Conservation (phyloP, 2,113 vertebrate genomes). For the Sardina pilchardus region DNA sequence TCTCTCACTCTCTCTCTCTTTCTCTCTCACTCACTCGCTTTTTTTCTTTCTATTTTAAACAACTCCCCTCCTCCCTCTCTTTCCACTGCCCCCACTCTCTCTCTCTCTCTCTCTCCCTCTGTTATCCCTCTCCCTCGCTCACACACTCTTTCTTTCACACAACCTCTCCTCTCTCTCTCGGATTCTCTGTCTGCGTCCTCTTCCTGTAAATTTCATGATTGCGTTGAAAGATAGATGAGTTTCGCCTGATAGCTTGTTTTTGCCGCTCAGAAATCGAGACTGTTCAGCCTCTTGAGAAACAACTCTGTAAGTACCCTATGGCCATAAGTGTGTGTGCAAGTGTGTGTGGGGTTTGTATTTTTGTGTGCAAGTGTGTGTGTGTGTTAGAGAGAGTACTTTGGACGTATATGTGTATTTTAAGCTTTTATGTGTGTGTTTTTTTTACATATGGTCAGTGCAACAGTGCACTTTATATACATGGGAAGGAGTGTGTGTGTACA, state of each 20-base stretch:
- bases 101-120: background rate
- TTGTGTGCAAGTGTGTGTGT: background rate
- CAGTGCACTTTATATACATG: background rate
- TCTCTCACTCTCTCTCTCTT: background rate
- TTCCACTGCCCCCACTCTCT: conserved; percentile 11
- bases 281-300: background rate
- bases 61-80: background rate
- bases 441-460: too few relatives aligned
- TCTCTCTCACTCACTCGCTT: background rate
- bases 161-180: conserved; percentile 6
- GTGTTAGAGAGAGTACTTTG: background rate
- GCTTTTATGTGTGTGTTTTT: background rate
- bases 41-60: too few relatives aligned
- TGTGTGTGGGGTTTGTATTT: conserved; percentile 4
- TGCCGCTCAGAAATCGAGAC: background rate
- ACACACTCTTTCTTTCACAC: background rate
- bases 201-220: background rate
- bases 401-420: background rate
- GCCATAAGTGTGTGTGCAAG: background rate
- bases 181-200: background rate
- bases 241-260: background rate
- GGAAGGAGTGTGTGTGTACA: background rate
- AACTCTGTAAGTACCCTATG: conserved; percentile 2
- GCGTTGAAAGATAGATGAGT: conserved; percentile 11
- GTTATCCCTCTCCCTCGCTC: background rate